Base-by-base conservation (phyloP, 1,140 invertebrate species). In the Ceratoteleas bidentatus region DNA sequence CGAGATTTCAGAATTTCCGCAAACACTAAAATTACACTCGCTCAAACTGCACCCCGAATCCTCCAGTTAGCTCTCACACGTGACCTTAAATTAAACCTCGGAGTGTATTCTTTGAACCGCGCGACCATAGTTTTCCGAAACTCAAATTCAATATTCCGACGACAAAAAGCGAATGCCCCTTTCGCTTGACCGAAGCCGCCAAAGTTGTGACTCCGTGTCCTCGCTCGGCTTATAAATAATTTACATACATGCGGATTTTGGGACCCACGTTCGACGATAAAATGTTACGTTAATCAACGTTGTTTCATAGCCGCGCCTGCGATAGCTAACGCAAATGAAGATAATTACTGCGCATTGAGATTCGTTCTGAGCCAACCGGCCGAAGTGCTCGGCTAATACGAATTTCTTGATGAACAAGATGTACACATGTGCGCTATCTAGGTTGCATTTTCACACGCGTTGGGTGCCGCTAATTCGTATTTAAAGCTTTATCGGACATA, bases 401-500 rank as follows among this genome's bases (percentile, higher is more conserved):
- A 75, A 81, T 61, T 81, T 75, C 70, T 81, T 73, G 65, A 81
- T 81, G 32, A 80, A 74, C 57, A 74, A 80, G 62, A 64, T 68
- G 76, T 74, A 74, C 76, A 69, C 57, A 64, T 45, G 62, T 58
- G 58, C 45, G 43, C 33, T 54, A 80, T 69, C 62, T 64, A 32
- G 32, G 50, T 74, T 33, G 64, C 50, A 81, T 86, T 84, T 84
- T 79, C 83, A 70, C 81, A 75, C 79, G 78, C 66, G 78, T 73
- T 80, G 65, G 58, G 54, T 84, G 62, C 74, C 85, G 82, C 87
- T 90, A 90, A 89, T 90, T 90, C 80, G 88, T 90, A 90, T 90
- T 90, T 90, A 90, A 90, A 90, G 88, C 85, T 90, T 89, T 88
- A 89, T 89, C 85, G 87, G 85, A 83, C 83, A 81, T 74, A 84